Conservation (phyloP, 2,888 invertebrate species). For the Megamerina dolium region DNA sequence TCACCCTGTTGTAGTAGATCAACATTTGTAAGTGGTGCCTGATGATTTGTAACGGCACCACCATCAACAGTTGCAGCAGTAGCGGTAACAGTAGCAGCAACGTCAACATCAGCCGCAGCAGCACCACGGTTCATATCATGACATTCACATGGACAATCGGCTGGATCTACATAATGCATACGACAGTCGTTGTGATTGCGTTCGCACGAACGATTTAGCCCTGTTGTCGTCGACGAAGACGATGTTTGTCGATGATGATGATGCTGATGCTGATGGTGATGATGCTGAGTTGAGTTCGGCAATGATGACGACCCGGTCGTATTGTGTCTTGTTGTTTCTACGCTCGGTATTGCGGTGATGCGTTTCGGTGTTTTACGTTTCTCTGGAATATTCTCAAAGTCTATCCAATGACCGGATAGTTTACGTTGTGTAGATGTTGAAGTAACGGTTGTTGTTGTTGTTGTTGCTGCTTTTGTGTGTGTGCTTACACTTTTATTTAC, state of each 20-base stretch:
- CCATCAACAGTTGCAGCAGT: slow-evolving; percentile 21
- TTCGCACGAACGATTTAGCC: too few relatives aligned
- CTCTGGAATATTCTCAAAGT: slow-evolving; percentile 82
- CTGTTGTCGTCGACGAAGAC: slow-evolving; percentile 5
- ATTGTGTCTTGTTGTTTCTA: too few relatives aligned
- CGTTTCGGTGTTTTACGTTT: slow-evolving; percentile 73
- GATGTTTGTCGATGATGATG: slow-evolving; percentile 22
- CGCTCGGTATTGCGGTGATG: slow-evolving; percentile 76
- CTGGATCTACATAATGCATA: slow-evolving; percentile 70
- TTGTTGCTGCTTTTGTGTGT: slow-evolving; percentile 20
- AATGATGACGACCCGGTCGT: slow-evolving; percentile 14
- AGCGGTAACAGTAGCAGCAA: slow-evolving; percentile 24
- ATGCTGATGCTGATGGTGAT: slow-evolving; percentile 23
- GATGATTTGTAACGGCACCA: slow-evolving; percentile 30
- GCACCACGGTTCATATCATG: slow-evolving; percentile 56
- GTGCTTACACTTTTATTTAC: slow-evolving; percentile 47
- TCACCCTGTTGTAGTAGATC: slow-evolving; percentile 48
- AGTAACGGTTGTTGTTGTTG: slow-evolving; percentile 22
- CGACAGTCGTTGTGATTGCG: slow-evolving; percentile 24
- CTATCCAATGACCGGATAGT: slow-evolving; percentile 65
- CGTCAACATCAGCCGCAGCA: slow-evolving; percentile 24
- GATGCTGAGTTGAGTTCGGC: slow-evolving; percentile 15
- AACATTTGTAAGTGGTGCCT: slow-evolving; percentile 37
- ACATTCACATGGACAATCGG: slow-evolving; percentile 83
- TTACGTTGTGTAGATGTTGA: slow-evolving; percentile 40